These are phyloP conservation scores for Ictidomys tridecemlineatus DNA, from an alignment of 2,113 vertebrate genomes.

Conservation along the genomic window DNA sequence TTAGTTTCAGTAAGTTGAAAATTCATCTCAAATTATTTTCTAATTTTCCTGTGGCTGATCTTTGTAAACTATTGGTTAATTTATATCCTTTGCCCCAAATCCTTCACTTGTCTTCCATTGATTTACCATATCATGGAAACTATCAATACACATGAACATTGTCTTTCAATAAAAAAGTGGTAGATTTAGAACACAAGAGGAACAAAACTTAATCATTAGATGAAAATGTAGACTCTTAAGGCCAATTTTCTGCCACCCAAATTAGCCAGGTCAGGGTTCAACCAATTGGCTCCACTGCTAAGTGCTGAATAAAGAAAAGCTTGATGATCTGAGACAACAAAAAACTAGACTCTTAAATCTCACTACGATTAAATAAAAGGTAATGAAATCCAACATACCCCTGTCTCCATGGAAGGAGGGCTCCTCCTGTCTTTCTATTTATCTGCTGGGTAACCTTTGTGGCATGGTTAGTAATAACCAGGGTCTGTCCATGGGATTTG, in stretches of 20 bases:
- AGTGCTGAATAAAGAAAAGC: too few species aligned
- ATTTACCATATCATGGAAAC: slow-evolving; percentile 91
- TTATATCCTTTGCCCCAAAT: slow-evolving; percentile 89
- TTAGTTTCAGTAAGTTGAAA: too few species aligned
- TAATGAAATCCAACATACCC: slow-evolving; percentile 85
- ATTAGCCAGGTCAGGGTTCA: too few species aligned
- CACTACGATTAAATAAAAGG: not conserved
- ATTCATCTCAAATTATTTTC: too few species aligned
- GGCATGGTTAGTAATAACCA: slow-evolving; percentile 89
- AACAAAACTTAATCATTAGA: not conserved
- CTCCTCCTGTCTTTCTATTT: slow-evolving; percentile 95
- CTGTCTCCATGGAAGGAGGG: slow-evolving; percentile 94
- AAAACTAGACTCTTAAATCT: not conserved
- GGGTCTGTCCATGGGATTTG: slow-evolving; percentile 89
- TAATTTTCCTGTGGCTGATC: too few species aligned
- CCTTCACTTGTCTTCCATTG: slow-evolving; percentile 91
- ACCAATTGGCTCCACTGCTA: too few species aligned
- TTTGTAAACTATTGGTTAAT: too few species aligned
- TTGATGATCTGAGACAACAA: not conserved
- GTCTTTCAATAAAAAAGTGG: slow-evolving; percentile 83
- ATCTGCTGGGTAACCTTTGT: slow-evolving; percentile 95
- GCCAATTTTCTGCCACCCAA: too few species aligned
- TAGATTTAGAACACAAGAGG: not conserved
- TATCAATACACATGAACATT: slow-evolving; percentile 95
- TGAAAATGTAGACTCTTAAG: too few species aligned